Base-by-base conservation (phyloP, 2,113 vertebrate species). In the Pica pica region DNA sequence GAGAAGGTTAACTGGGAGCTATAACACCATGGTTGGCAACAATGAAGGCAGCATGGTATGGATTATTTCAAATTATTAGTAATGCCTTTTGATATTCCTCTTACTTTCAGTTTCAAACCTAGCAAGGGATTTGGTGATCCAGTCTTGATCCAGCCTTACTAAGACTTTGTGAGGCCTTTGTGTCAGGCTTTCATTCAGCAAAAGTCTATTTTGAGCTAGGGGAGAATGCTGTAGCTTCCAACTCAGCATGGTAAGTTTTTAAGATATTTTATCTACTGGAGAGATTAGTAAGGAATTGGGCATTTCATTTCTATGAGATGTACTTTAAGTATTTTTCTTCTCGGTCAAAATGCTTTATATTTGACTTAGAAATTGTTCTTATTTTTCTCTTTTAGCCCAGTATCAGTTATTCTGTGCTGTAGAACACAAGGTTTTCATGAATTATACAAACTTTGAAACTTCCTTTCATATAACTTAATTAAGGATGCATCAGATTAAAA, bases 11-110 rank as follows among this genome's bases (percentile, higher is more conserved):
- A 99, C 99, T 1, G 99, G 99, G 84, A 99, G 99, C 87, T 99
- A 99, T 89, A 99, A 99, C 97, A 99, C 99, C 30, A 99, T 99
- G 99, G 99, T 99, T 35, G 99, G 99, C 76, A 99, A 99, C 97
- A 99, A 99, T 5, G 99, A 99, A 97, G 99, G 99, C 91, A 99
- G 99, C 79, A 99, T 99, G 99, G 99, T 99, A 98, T 17, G 95
- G 14, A 7, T 49, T 11, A 7, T 49, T 86, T 90, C 11, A 71
- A 89, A 47, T 65, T 59, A 50, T 56, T 77, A 20, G 37, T 39
- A 41, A 69, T 55, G 42, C 24, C 16, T 69, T 87, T 70, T 74
- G n/a, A 41, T 71, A 30, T 4, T 61, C 6, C 19, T 73, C 20
- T 87, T 73, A 11, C 10, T 86, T 89, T 82, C 11, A 59, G 22